A percentile compares a stretch with the other conserved stretches of the same genome.
phyloP scores from a whole-genome alignment of 2,113 vertebrate species.

The Pseudopodoces humilis region DNA sequence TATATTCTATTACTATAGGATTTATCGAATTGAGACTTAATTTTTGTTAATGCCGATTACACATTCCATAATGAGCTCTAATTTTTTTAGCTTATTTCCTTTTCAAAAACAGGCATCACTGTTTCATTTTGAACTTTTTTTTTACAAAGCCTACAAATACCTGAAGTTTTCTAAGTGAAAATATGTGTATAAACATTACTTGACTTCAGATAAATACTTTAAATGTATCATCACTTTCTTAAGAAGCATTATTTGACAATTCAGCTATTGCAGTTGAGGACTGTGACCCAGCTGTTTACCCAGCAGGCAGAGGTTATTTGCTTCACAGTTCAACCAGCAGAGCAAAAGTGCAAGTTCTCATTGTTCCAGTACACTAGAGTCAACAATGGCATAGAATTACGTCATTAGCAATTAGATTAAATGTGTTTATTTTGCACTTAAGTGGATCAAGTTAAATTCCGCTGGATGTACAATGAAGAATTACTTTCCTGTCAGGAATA shows the following conservation, averaged over 20 bases:
- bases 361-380: background rate
- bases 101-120: background rate
- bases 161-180: background rate
- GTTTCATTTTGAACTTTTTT: background rate
- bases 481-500: background rate
- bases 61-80: background rate
- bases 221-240: background rate
- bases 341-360: background rate
- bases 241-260: background rate
- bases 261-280: rapidly evolving
- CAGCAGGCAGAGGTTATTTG: background rate
- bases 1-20: background rate
- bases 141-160: background rate
- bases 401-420: background rate
- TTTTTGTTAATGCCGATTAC: background rate
- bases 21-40: background rate
- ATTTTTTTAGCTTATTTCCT: background rate
- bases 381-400: background rate
- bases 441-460: background rate
- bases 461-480: background rate
- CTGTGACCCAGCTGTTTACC: background rate
- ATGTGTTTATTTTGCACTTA: background rate
- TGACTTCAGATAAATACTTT: background rate
- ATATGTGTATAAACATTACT: background rate
- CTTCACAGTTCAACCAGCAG: background rate